phyloP scores from a whole-genome alignment of 2,113 vertebrate genomes.

The Calidris pygmaea region DNA sequence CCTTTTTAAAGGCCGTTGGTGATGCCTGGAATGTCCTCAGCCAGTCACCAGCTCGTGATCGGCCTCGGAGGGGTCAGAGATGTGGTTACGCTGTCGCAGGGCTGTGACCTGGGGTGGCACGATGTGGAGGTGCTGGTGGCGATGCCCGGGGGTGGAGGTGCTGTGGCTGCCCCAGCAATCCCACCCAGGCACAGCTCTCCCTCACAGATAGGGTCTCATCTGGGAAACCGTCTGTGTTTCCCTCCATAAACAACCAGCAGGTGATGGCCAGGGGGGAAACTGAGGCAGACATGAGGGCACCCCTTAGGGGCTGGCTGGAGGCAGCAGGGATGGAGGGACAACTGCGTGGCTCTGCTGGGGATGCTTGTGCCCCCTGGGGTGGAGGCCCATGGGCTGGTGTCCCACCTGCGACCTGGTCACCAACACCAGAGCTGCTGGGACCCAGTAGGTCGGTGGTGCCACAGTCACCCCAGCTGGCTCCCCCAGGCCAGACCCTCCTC shows the following conservation, averaged over 20 bases:
- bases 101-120: rapidly evolving
- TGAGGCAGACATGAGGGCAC: not conserved
- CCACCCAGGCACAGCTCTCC: not conserved
- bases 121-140: not conserved
- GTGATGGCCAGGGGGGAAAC: not conserved
- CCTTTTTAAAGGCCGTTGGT: not conserved
- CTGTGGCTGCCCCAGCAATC: not conserved
- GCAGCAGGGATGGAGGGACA: not conserved
- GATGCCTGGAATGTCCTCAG: not conserved
- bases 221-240: not conserved
- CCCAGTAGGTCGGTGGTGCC: rapidly evolving
- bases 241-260: not conserved
- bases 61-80: not conserved
- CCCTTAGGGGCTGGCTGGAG: not conserved
- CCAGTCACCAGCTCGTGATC: rapidly evolving
- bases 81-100: not conserved
- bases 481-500: not conserved
- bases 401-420: not conserved
- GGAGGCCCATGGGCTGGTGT: not conserved
- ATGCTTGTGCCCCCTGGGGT: not conserved
- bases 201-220: rapidly evolving
- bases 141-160: not conserved
- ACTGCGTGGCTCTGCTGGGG: not conserved
- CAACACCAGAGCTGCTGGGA: not conserved
- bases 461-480: not conserved